Base-by-base conservation (phyloP, 2,888 invertebrate genomes). In the Cinara cedri region DNA sequence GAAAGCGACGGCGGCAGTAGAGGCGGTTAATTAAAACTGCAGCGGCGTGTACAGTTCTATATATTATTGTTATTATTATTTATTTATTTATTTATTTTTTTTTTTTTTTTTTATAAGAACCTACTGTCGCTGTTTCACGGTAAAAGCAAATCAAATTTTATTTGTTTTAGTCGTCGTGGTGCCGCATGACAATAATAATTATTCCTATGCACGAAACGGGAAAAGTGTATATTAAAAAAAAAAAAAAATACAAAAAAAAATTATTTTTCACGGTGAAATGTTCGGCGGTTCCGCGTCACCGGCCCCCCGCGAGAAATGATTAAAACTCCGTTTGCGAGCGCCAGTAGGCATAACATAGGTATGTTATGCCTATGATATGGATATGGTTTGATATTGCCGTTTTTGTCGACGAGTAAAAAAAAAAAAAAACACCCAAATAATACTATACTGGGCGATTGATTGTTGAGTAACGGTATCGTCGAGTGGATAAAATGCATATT, bases 1-100 rank as follows among this genome's bases (percentile, higher is more conserved):
- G 66, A 76, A 66, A 66, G 76, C 76, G 66, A 3, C 11, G 54
- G 44, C 34, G 34, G 21, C n/a, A n/a, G 19, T 44, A 21, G 14
- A 44, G 44, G 65, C 21, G 65, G 65, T 65, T 65, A 44, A 65
- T 65, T 44, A 44, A n/a, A 65, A 65, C 44, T 44, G 26, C 60
- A n/a, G 42, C 19, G 13, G 19, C 44, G 63, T 63, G 34, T 86
- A 13, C 3, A 16, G 10, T 63, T 63, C 13, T 34, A 44, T 44
- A 63, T 13, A 44, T 63, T 46, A 46, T 46, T 46, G 10, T 46
- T 46, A 14, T 46, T 46, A 44, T 26, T 11, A 60, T 42, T 34
- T 34, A 16, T 3, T 14, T 8, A 0, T 63, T 19, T 60, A 1
- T 3, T n/a, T n/a, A 3, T 42, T 51, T 51, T 68, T 34, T 26